Conservation (phyloP, 2,113 vertebrate species). For the Oriolus oriolus region DNA sequence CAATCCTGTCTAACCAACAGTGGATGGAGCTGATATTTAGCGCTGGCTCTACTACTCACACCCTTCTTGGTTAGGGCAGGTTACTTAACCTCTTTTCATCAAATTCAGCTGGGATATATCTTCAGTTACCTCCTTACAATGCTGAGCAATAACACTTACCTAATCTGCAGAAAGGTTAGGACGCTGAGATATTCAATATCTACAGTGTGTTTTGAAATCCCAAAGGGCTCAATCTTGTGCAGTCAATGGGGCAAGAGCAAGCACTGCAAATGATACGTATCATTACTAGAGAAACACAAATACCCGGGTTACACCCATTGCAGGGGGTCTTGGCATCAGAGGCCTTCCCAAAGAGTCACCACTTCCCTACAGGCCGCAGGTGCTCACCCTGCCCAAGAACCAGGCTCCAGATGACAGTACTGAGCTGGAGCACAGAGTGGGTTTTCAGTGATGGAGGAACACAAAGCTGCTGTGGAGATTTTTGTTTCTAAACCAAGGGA, state of each 20-base stretch:
- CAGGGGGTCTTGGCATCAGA: not conserved
- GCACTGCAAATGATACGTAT: not conserved
- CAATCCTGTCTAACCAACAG: not conserved
- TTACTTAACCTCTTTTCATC: conserved; percentile 9
- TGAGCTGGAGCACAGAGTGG: not conserved
- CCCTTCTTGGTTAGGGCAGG: not conserved
- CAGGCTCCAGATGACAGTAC: not conserved
- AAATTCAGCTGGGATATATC: not conserved
- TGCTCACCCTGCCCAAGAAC: not conserved
- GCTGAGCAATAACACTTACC: not conserved
- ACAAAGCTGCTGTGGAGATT: not conserved
- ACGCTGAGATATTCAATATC: conserved; percentile 19
- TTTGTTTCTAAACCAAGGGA: not conserved
- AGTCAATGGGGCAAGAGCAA: conserved; percentile 6
- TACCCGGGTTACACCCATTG: not conserved
- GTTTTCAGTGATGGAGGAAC: not conserved
- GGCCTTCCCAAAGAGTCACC: not conserved
- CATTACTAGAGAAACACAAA: conserved; percentile 12
- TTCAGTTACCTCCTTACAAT: not conserved
- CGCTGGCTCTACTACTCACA: not conserved
- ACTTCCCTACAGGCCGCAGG: not conserved
- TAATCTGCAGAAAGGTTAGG: conserved; percentile 15
- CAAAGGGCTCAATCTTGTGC: not conserved
- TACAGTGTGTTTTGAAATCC: conserved; percentile 36
- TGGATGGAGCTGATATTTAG: not conserved